Base-by-base conservation (phyloP, 2,113 vertebrate species). In the Penelope pileata region DNA sequence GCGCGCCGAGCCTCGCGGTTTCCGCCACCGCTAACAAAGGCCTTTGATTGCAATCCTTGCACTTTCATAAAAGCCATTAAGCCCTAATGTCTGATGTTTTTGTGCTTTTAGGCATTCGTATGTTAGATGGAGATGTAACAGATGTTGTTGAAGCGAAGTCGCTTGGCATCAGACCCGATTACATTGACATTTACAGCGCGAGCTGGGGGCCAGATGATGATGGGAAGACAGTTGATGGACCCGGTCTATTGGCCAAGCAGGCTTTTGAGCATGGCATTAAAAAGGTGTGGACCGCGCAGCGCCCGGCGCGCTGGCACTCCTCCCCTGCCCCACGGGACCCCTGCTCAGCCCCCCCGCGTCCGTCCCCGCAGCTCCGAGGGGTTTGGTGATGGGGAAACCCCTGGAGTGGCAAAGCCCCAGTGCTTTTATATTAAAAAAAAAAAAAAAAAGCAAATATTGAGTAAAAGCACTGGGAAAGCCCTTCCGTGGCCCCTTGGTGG, bases 191-290 rank as follows among this genome's bases (percentile, higher is more conserved):
- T 95, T 99, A 99, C 97, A 99, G 99, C 26, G 98, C 99, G 90
- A 99, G 99, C 97, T 99, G 99, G 99, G 99, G 99, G 22, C 99
- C 99, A 3, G 99, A 99, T 72, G 99, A 99, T n/a, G 99, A 99
- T 29, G 99, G 99, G 64, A 99, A 98, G 97, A 99, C 99, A 1
- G 99, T 99, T 96, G 99, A 99, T 14, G 99, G 99, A 53, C 99
- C 99, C 0, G 99, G 99, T 84, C 98, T 97, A 7, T 98, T 99
- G 69, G 98, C 99, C 83, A 99, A 98, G 64, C 98, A 98, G 91
- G 99, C 99, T 89, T 99, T 99, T 94, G 99, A 99, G 95, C 96
- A 98, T 58, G 99, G 99, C 97, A 99, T 99, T 97, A 98, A 98
- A 98, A 99, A 99, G 99, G 99, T 99, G 94, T 94, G 96, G 86